Evolutionary conservation across 2,113 vertebrate species (phyloP).

Genomic region (Lycaon pictus): DNA sequence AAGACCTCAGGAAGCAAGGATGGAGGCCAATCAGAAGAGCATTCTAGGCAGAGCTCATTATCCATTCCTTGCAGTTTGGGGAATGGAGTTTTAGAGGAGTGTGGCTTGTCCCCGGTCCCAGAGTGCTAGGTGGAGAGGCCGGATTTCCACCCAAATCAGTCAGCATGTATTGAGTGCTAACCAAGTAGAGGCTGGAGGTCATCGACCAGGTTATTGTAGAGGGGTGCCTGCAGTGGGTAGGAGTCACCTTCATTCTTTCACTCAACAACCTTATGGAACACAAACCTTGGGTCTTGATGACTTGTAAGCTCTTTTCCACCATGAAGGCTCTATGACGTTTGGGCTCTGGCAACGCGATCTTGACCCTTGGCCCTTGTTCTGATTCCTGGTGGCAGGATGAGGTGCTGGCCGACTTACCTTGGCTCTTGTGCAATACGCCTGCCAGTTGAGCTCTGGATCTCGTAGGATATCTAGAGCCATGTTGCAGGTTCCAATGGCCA

Average conservation of each 20-base stretch:
- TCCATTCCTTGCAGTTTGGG: not conserved
- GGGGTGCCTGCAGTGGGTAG: not conserved
- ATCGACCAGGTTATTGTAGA: not conserved
- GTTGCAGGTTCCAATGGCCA: slow-evolving; percentile 90
- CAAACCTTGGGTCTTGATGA: not conserved
- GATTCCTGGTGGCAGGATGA: not conserved
- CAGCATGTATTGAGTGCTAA: not conserved
- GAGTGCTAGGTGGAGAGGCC: not conserved
- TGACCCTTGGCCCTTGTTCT: not conserved
- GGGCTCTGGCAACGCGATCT: not conserved
- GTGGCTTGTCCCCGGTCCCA: not conserved
- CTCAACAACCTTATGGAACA: not conserved
- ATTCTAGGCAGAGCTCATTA: not conserved
- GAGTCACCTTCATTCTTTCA: not conserved
- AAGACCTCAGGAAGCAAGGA: not conserved
- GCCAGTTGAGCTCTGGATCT: slow-evolving; percentile 91
- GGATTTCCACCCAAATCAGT: not conserved
- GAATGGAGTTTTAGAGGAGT: not conserved
- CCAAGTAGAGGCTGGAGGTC: not conserved
- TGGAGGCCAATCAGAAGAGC: not conserved
- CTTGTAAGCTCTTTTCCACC: not conserved
- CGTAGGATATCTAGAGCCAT: slow-evolving; percentile 89
- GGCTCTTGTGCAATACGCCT: slow-evolving; percentile 90
- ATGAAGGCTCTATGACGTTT: not conserved
- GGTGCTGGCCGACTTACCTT: slow-evolving; percentile 85